Conservation (phyloP, 2,797 vertebrate species). For the Coluber constrictor region DNA sequence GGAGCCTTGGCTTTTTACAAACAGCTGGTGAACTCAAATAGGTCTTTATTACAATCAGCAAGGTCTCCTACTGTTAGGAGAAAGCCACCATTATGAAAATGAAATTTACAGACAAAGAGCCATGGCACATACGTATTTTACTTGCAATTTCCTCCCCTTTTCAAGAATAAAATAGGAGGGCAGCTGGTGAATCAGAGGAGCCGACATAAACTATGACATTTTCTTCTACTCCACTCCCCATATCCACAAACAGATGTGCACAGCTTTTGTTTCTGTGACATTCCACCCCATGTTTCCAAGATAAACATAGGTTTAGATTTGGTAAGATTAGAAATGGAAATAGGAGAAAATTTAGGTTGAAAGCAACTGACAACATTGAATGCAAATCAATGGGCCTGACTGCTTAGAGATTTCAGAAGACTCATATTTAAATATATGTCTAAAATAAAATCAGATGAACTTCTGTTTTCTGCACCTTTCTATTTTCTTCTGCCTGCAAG, state of each 20-base stretch:
- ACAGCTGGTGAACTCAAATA: constrained; percentile 22
- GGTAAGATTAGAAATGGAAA: neutral
- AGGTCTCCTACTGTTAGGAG: neutral
- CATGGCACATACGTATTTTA: neutral
- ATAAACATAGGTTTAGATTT: neutral
- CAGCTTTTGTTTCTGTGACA: neutral
- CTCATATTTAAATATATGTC: neutral
- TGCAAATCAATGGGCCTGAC: neutral
- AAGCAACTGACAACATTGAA: neutral
- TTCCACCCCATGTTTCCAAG: neutral
- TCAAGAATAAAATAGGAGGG: neutral
- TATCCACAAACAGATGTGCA: neutral
- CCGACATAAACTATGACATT: neutral
- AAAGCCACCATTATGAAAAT: constrained; percentile 8
- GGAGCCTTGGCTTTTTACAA: constrained; percentile 40
- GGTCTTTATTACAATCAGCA: neutral
- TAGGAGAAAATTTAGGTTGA: neutral
- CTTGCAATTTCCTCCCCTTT: neutral
- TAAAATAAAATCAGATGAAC: neutral
- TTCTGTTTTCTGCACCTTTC: too few relatives aligned
- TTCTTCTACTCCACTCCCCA: neutral
- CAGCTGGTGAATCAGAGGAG: neutral
- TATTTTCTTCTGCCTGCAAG: too few relatives aligned
- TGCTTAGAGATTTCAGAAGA: neutral
- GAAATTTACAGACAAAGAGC: neutral